Evolutionary conservation across 2,113 vertebrate species (phyloP).

Genomic region (Catagonus wagneri): DNA sequence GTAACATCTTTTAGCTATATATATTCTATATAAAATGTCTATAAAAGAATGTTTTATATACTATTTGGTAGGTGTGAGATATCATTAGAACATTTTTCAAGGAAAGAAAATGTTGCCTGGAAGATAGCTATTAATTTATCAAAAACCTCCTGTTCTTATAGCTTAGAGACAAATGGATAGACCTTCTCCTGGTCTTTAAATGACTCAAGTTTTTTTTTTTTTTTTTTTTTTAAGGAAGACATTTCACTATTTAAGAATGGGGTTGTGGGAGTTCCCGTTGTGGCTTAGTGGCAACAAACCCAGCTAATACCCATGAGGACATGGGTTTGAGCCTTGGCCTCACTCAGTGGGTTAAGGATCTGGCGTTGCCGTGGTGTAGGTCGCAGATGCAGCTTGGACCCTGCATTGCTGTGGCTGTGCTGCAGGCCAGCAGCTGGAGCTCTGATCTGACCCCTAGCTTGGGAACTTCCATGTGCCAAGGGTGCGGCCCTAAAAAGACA

Average conservation of each 20-base stretch:
- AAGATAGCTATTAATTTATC: conserved; percentile 52
- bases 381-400: too few species aligned
- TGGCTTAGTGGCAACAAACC: too few species aligned
- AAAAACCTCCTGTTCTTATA: conserved; percentile 5
- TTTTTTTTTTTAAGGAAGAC: neutral
- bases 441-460: too few species aligned
- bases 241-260: conserved; percentile 55
- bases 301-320: too few species aligned
- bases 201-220: neutral
- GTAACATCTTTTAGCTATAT: neutral
- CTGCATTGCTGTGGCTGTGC: too few species aligned
- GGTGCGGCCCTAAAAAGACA: too few species aligned
- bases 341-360: too few species aligned
- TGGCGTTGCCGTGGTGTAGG: too few species aligned
- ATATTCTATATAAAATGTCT: neutral
- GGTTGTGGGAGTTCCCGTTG: neutral
- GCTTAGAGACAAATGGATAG: neutral
- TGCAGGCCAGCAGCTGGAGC: too few species aligned
- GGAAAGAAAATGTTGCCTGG: conserved; percentile 32
- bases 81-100: conserved; percentile 10
- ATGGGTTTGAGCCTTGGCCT: too few species aligned
- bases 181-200: conserved; percentile 22
- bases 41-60: neutral
- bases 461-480: too few species aligned
- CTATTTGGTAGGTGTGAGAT: neutral